Base-by-base conservation (phyloP, 1,140 invertebrate species). In the Drosophila sp. region DNA sequence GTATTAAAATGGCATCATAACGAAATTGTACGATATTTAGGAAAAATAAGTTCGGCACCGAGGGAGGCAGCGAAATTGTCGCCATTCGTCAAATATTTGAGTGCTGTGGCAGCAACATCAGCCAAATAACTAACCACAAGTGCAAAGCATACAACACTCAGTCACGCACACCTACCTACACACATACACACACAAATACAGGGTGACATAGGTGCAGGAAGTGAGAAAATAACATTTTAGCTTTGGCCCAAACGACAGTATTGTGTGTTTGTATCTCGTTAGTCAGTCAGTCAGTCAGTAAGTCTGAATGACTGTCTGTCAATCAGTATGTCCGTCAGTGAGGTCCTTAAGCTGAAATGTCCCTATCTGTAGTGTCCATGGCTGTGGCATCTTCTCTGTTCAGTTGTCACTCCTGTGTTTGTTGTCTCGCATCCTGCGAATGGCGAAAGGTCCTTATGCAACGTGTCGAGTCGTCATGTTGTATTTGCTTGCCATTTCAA, bases 191-290 rank as follows among this genome's bases (percentile, higher is more conserved):
- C 2, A 21, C 38, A 34, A 5, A 18, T 3, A 56, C 8, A 18
- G 14, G 40, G n/a, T 34, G 14, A 75, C 66, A 81, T 67, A 72
- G 72, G 53, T 59, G 27, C 54, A 61, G 76, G 32, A 83, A 83
- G 80, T 80, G 80, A 76, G 80, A 84, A 83, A 84, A 84, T 80
- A 86, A 86, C 81, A 86, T 84, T 84, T 84, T 59, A 70, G 80
- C 81, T 84, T 86, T 80, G 29, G 29, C 32, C 41, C 13, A 36
- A 51, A 16, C 11, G 13, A 32, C 32, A 61, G 21, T 34, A 16
- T n/a, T n/a, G n/a, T n/a, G n/a, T n/a, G n/a, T n/a, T n/a, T n/a
- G n/a, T n/a, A n/a, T n/a, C n/a, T n/a, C n/a, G n/a, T n/a, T n/a
- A n/a, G n/a, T n/a, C n/a, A n/a, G n/a, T n/a, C n/a, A n/a, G n/a